These are phyloP conservation scores for Propsilocerus akamusi DNA, from an alignment of 1,140 invertebrate species.

Conservation along the genomic window DNA sequence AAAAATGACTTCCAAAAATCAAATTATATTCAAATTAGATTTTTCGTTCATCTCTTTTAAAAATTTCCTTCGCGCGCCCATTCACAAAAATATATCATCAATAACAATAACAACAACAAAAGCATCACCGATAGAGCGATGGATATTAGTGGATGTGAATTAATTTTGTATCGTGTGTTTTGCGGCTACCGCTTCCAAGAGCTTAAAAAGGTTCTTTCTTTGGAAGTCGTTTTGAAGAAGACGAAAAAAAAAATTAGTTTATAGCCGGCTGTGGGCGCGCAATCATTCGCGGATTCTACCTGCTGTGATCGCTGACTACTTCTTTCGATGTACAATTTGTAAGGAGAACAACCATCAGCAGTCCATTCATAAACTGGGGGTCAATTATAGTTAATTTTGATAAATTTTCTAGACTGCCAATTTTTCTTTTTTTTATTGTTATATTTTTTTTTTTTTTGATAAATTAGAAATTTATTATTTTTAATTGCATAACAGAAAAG, in stretches of 20 bases:
- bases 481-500: too few species aligned
- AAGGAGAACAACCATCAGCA: too few species aligned
- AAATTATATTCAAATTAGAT: conserved; percentile 3
- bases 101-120: background rate
- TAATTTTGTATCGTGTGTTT: background rate
- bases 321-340: background rate
- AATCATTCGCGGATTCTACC: background rate
- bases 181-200: background rate
- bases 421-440: too few species aligned
- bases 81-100: background rate
- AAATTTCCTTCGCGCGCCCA: background rate
- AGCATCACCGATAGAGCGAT: too few species aligned
- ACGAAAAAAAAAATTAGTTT: background rate
- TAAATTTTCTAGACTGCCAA: too few species aligned
- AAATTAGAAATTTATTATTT: too few species aligned
- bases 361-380: too few species aligned
- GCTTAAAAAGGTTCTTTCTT: background rate
- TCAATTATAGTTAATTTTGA: too few species aligned
- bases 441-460: too few species aligned
- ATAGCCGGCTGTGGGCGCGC: background rate
- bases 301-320: background rate
- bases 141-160: background rate
- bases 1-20: conserved; percentile 1
- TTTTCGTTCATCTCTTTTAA: background rate
- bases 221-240: background rate